Evolutionary conservation across 1,140 invertebrate genomes (phyloP), one percentile per base, ranked within the genome.

Genomic region (Bombus impatiens): DNA sequence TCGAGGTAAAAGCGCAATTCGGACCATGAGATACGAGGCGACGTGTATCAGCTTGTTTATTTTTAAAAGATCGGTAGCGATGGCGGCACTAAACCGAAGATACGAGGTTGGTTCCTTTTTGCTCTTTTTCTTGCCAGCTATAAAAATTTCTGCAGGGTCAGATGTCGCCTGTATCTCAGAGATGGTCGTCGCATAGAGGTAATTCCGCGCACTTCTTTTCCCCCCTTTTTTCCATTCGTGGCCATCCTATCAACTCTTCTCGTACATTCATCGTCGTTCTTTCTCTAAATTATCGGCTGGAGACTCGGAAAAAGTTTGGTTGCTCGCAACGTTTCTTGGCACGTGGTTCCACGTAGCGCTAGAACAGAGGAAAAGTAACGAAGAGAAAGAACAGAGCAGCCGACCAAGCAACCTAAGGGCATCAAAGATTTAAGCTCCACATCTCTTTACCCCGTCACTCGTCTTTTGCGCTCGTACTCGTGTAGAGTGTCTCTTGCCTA

Each of bases 381-480:
- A 8, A 13, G 42, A 47, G 25, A 59, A 10, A 71, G n/a, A 62
- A 72, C n/a, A 22, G 67, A 71, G 8, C 22, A 44, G 37, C 67
- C 74, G 44, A 8, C 18, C 37, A 44, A 86, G 59, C 70, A 57
- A 77, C 88, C 82, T 82, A 68, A 40, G 82, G 53, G 74, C 74
- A 93, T 93, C 81, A 93, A 93, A 93, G 86, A 93, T 93, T 93
- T 89, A 93, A 87, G 75, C 85, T 86, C 86, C 86, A 80, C 88
- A 86, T 88, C 88, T 88, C 90, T 87, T 91, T 88, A 83, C 88
- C 82, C 82, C 85, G 89, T 87, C 84, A 68, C 53, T 77, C 88
- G 86, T 86, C 76, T 53, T 86, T 86, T 84, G 68, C 86, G 42
- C 82, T 79, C 72, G 88, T 78, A 86, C 88, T 90, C 67, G 57